These are phyloP conservation scores for Dendrocopos noguchii DNA, from an alignment of 2,113 vertebrate genomes.

Conservation along the genomic window DNA sequence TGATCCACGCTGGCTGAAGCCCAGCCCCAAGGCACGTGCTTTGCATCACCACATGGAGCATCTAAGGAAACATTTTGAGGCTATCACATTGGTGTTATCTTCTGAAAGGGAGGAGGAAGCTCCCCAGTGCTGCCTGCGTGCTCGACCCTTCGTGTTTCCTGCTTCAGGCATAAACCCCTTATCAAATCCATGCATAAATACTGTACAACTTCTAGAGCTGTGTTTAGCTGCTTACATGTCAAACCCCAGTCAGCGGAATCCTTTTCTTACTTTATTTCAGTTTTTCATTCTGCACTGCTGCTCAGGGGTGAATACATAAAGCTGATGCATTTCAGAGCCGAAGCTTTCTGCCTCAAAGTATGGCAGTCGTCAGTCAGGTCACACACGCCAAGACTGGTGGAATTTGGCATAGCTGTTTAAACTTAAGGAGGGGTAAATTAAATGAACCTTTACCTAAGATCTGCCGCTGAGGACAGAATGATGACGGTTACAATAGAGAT, in stretches of 20 bases:
- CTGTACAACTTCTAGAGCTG: not conserved
- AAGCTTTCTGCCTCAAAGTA: constrained; percentile 17
- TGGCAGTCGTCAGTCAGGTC: constrained; percentile 20
- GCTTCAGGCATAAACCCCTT: not conserved
- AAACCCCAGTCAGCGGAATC: not conserved
- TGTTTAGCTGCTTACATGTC: not conserved
- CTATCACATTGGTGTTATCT: rapidly evolving
- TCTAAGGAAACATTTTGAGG: not conserved
- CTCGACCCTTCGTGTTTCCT: not conserved
- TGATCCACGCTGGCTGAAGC: not conserved
- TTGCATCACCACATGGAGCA: rapidly evolving
- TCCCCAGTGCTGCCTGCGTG: rapidly evolving
- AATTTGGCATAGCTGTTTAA: constrained; percentile 37
- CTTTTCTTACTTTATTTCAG: not conserved
- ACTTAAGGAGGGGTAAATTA: constrained; percentile 20
- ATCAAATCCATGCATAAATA: not conserved
- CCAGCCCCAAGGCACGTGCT: rapidly evolving
- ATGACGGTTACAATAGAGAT: not conserved
- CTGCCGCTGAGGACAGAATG: not conserved
- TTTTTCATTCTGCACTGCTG: rapidly evolving
- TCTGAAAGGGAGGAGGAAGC: not conserved
- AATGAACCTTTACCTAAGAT: constrained; percentile 35
- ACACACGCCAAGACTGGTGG: constrained; percentile 14
- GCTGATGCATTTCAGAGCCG: constrained; percentile 3
- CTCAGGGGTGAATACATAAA: not conserved